phyloP scores from a whole-genome alignment of 2,113 vertebrate species.

The Cariama cristata region DNA sequence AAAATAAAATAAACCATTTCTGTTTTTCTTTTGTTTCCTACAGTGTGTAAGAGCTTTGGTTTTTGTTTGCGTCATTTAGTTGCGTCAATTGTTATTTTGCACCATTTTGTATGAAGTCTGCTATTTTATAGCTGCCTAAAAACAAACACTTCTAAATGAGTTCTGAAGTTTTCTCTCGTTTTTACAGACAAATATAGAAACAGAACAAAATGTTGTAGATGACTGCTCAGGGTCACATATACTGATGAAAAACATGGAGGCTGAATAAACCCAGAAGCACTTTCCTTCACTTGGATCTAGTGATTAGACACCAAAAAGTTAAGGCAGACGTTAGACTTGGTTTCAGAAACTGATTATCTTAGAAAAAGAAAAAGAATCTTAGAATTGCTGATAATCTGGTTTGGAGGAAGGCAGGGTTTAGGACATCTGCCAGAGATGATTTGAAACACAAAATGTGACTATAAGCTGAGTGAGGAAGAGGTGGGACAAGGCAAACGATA shows the following conservation, averaged over 20 bases:
- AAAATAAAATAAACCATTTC: background rate
- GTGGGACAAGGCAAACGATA: background rate
- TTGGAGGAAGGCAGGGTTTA: background rate
- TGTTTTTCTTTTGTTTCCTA: background rate
- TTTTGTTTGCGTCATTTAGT: background rate
- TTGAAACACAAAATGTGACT: background rate
- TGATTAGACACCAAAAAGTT: background rate
- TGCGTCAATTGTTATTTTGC: background rate
- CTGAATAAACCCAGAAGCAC: background rate
- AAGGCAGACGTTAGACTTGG: background rate
- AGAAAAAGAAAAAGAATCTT: background rate
- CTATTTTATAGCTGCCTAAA: background rate
- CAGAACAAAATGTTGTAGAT: background rate
- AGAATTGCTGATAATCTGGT: background rate
- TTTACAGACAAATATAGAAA: background rate
- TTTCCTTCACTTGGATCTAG: background rate
- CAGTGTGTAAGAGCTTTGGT: background rate
- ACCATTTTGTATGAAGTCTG: background rate
- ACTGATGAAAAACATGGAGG: background rate
- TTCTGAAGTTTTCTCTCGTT: background rate
- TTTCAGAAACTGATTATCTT: background rate
- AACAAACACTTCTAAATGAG: background rate
- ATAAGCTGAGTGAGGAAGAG: background rate
- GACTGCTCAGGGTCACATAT: rapidly evolving
- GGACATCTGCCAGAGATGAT: background rate